Percentiles rank a stretch among this genome's conserved stretches.
These are phyloP conservation scores for Morelia viridis DNA, from an alignment of 2,797 vertebrate genomes.

Conservation along the genomic window DNA sequence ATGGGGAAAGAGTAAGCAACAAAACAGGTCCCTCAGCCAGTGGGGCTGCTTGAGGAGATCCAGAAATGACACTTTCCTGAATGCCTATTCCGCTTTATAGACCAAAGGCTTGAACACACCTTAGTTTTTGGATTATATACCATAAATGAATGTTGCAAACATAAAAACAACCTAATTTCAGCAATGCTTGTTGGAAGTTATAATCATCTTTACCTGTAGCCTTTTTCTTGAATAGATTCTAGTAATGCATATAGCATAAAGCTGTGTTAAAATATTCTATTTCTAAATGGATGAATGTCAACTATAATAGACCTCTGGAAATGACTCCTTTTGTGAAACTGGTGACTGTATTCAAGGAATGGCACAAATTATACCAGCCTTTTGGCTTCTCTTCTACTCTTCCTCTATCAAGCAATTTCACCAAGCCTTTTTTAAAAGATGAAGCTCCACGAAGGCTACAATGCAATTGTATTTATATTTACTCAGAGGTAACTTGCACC, in stretches of 20 bases:
- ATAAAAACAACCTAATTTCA: background rate
- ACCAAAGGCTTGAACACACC: background rate
- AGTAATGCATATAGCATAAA: background rate
- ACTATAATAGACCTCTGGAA: background rate
- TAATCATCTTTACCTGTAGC: background rate
- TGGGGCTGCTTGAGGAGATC: background rate
- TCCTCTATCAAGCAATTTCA: background rate
- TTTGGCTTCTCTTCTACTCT: constrained; percentile 2
- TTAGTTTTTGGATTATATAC: background rate
- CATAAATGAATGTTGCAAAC: background rate
- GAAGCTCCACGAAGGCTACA: background rate
- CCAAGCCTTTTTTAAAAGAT: constrained; percentile 5
- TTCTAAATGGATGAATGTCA: background rate
- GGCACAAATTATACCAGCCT: constrained; percentile 14
- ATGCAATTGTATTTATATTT: background rate
- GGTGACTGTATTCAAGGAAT: background rate
- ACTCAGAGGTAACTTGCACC: background rate
- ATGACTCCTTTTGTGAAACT: background rate
- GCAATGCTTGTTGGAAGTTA: background rate
- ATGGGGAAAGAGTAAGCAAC: background rate
- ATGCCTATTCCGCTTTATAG: background rate
- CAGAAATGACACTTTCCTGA: background rate
- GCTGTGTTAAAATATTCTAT: background rate
- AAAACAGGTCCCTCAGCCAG: background rate
- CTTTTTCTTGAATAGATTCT: background rate